Base-by-base conservation (phyloP, 2,113 vertebrate genomes). In the Peucedramus taeniatus region DNA sequence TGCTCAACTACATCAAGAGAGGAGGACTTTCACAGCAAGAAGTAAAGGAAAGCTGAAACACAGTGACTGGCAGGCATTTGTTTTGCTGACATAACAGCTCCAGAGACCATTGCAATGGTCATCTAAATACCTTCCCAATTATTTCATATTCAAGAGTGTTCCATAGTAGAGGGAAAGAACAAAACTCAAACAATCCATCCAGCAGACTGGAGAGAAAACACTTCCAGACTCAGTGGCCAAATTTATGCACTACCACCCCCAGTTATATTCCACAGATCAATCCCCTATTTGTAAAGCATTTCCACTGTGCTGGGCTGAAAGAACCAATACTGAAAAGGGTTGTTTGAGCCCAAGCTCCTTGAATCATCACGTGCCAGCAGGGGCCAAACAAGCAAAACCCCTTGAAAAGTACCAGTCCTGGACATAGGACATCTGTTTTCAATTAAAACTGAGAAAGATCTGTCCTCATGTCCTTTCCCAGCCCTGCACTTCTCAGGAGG, bases 381-480 rank as follows among this genome's bases (percentile, higher is more conserved):
- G 51, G 6, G 59, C 6, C 20, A 90, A 89, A 70, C 5, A 74
- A 75, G 33, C 7, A 88, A 69, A 89, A 51, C 3, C 4, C 22
- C 19, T 69, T 27, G 30, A 64, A 44, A 87, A 79, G 49, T n/a
- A 94, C 26, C 20, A 54, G 24, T n/a, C 53, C 63, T 33, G 14
- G 39, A 35, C 30, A 60, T 0, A 24, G 21, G 23, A 44, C 15
- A 74, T 26, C 39, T 72, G 26, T 28, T 85, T 76, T 26, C n/a
- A 82, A 14, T 17, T 28, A 42, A 77, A 90, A 51, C 3, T 11
- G 31, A 66, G 60, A n/a, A 60, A 63, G 35, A n/a, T 35, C 37
- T 66, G 28, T 39, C n/a, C n/a, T 23, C 0, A 0, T 66, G n/a
- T n/a, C 24, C 13, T 57, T 17, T n/a, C 27, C n/a, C 13, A 76